Evolutionary conservation across 1,140 invertebrate genomes (phyloP), one percentile per base, ranked within the genome.

Genomic region (Cecropterus lyciades): DNA sequence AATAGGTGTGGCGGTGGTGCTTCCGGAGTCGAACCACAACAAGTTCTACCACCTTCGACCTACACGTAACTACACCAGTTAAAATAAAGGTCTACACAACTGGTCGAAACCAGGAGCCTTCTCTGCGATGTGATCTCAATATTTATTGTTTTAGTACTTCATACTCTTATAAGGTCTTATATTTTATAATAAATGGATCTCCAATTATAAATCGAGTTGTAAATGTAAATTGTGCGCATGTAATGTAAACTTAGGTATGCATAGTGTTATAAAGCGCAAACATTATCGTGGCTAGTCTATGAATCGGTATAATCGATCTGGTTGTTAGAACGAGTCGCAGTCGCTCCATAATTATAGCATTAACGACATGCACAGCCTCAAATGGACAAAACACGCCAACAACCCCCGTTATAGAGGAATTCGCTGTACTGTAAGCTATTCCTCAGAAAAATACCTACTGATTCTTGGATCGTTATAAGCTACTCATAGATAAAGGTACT

Each of bases 351-450:
- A 89, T 83, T 80, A 77, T 69, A 56, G 72, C 65, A 79, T 79
- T 79, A 82, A 72, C 72, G 68, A 72, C 72, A 76, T 79, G 72
- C 76, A 73, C 15, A 63, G 60, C 73, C 78, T 70, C 72, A 82
- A 85, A 86, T 87, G 82, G 84, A 75, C 74, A 82, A 77, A 80
- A 65, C 73, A 75, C 69, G 75, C 64, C 69, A 65, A 65, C 49
- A 60, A 72, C 52, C 64, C 67, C 69, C 17, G 37, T 64, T 67
- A 63, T 67, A 69, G 56, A 60, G 66, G 42, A 62, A 62, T 49
- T 71, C 53, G 16, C 8, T 57, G 40, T 43, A 13, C 20, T 27
- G 17, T 57, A 10, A 27, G 40, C 55, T 6, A 74, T 77, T 84
- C 72, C 71, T 51, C 67, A 72, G 70, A 78, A 82, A 79, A 82